These are phyloP conservation scores for Anser cygnoides DNA, from an alignment of 2,113 vertebrate species.

Conservation along the genomic window DNA sequence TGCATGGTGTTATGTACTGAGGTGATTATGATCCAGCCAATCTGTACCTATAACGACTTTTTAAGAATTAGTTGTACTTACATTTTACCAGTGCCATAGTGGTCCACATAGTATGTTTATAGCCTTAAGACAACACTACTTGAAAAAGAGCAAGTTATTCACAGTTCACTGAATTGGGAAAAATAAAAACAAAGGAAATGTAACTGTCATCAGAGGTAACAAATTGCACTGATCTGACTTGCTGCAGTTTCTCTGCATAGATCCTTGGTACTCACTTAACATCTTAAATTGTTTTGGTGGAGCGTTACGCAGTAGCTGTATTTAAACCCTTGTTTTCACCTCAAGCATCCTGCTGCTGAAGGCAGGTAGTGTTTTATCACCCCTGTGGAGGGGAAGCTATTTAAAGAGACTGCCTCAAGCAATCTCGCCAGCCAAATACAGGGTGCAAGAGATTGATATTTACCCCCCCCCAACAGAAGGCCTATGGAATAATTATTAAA, in stretches of 20 bases:
- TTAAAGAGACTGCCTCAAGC: not conserved
- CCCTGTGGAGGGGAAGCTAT: not conserved
- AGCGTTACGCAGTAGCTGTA: not conserved
- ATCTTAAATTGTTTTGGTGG: not conserved
- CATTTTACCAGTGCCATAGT: not conserved
- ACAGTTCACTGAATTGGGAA: constrained; percentile 23
- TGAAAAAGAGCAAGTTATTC: not conserved
- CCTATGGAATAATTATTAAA: constrained; percentile 65
- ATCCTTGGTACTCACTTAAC: not conserved
- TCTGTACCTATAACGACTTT: constrained; percentile 5
- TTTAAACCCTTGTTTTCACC: not conserved
- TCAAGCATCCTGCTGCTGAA: not conserved
- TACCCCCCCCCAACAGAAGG: constrained; percentile 69
- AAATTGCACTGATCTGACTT: not conserved
- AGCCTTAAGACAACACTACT: constrained; percentile 26
- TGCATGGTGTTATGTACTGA: not conserved
- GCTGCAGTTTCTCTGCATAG: not conserved
- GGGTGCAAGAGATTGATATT: not conserved
- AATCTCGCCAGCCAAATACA: not conserved
- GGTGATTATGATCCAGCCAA: not conserved
- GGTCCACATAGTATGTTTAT: not conserved
- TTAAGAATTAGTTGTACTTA: constrained; percentile 1
- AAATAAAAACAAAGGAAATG: not conserved
- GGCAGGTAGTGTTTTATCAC: not conserved
- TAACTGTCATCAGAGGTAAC: constrained; percentile 17